A percentile compares a stretch with the other conserved stretches of the same genome.
phyloP scores from a whole-genome alignment of 2,888 invertebrate genomes.

The Papilio elwesi region DNA sequence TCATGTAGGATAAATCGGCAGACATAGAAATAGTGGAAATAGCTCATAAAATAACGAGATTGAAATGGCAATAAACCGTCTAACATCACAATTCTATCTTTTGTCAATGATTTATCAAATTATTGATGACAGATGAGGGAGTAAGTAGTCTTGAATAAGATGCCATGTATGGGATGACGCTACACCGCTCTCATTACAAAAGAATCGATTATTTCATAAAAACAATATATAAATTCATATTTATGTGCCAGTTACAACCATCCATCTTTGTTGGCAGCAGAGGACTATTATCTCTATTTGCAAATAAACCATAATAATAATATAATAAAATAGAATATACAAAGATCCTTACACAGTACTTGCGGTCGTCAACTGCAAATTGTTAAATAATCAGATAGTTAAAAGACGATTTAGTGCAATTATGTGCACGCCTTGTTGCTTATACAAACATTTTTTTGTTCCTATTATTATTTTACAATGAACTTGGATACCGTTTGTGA shows the following conservation, averaged over 20 bases:
- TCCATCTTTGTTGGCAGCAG: not conserved
- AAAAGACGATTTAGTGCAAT: constrained; percentile 56
- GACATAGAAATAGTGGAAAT: no score
- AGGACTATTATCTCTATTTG: constrained; percentile 7
- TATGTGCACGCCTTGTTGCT: constrained; percentile 52
- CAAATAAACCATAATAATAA: constrained; percentile 7
- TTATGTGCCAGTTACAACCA: not conserved
- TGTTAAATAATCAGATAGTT: constrained; percentile 44
- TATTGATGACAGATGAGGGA: no score
- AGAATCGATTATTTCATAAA: not conserved
- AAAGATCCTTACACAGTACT: not conserved
- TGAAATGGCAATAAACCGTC: no score
- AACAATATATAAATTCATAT: not conserved
- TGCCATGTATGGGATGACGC: no score
- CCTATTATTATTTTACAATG: constrained; percentile 15
- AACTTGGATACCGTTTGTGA: constrained; percentile 17
- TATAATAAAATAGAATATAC: not conserved
- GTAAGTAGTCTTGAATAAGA: no score
- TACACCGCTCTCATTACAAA: no score
- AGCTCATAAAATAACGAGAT: no score
- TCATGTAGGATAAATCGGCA: no score
- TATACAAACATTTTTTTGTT: constrained; percentile 46
- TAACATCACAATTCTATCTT: no score
- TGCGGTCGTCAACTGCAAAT: constrained; percentile 18
- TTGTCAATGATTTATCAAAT: no score